Evolutionary conservation across 2,888 invertebrate species (phyloP).

Genomic region (Apodemia mormo): DNA sequence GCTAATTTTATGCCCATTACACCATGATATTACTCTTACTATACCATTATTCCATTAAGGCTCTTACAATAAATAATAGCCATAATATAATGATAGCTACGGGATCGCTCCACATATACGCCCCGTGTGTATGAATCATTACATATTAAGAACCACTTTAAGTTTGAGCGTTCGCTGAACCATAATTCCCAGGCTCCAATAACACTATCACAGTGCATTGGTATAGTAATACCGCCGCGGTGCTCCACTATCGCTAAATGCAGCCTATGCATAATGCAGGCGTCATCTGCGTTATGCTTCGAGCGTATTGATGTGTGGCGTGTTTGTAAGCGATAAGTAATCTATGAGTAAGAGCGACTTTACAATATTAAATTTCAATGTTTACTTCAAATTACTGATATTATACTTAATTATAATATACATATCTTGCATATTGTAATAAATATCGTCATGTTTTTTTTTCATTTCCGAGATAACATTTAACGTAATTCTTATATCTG

Average conservation of each 20-base stretch:
- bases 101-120: not conserved
- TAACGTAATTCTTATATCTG: no score
- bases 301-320: conserved; percentile 43
- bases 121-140: not conserved
- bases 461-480: no score
- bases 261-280: conserved; percentile 71
- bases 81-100: no score
- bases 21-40: no score
- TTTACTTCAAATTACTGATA: not conserved
- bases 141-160: conserved; percentile 8
- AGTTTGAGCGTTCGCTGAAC: not conserved
- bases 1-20: no score
- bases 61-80: no score
- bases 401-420: no score
- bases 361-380: not conserved
- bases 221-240: conserved; percentile 26
- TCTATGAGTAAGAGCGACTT: conserved; percentile 19
- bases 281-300: conserved; percentile 63
- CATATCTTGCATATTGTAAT: no score
- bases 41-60: no score
- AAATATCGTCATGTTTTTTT: no score
- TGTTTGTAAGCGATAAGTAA: conserved; percentile 36
- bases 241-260: conserved; percentile 62
- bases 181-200: conserved; percentile 26
- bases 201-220: conserved; percentile 35